Conservation (phyloP, 2,888 invertebrate species). For the Lasioglossum marginatum region DNA sequence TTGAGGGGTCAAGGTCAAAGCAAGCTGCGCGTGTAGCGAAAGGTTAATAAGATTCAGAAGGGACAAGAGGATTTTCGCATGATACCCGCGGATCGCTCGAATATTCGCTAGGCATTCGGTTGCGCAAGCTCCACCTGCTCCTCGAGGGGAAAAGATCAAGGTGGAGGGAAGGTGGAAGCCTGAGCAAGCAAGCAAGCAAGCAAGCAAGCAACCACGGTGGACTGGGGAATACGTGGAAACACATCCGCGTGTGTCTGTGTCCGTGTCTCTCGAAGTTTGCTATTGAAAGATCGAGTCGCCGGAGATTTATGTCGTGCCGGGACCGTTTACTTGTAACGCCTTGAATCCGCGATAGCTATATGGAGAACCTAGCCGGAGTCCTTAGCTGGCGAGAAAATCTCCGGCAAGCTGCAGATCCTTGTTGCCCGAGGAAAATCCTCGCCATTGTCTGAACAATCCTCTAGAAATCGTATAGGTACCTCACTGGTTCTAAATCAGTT, state of each 20-base stretch:
- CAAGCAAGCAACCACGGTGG: not conserved
- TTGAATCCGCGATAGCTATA: conserved; percentile 79
- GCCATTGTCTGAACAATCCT: not conserved
- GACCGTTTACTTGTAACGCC: conserved; percentile 80
- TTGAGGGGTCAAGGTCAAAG: not conserved
- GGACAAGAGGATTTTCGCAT: conserved; percentile 5
- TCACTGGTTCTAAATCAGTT: not conserved
- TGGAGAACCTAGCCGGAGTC: conserved; percentile 54
- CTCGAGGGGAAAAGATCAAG: conserved; percentile 53
- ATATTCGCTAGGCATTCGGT: conserved; percentile 47
- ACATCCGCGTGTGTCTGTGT: not conserved
- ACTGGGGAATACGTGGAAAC: conserved; percentile 72
- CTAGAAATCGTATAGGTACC: not conserved
- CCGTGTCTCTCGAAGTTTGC: conserved; percentile 64
- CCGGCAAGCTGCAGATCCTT: not conserved
- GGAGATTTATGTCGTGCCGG: conserved; percentile 78
- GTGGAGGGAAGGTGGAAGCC: conserved; percentile 44
- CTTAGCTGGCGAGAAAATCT: not conserved
- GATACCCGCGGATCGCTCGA: conserved; percentile 8
- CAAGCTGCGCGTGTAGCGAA: not conserved
- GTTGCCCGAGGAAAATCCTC: not conserved
- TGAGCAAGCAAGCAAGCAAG: conserved; percentile 22
- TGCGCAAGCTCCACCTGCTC: conserved; percentile 53
- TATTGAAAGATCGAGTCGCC: conserved; percentile 77
- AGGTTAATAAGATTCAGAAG: not conserved